A percentile compares a stretch with the other conserved stretches of the same genome.
phyloP scores from a whole-genome alignment of 2,113 vertebrate genomes.

The Lamprotornis superbus region DNA sequence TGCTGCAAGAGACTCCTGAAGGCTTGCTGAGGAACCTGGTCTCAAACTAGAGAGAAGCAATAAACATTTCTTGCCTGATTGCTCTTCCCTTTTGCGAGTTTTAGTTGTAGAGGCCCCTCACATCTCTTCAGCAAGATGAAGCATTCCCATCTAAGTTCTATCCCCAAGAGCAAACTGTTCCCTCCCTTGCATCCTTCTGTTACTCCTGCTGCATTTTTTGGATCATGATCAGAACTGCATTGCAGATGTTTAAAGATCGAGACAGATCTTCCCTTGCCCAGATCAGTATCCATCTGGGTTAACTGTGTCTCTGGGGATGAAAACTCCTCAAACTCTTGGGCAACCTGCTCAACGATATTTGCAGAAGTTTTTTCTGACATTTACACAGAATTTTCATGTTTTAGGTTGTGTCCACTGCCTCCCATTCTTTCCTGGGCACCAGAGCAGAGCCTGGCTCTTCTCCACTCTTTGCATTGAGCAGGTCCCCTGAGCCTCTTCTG shows the following conservation, averaged over 20 bases:
- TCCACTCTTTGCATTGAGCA: neutral
- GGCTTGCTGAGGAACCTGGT: neutral
- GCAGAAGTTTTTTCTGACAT: neutral
- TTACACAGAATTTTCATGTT: neutral
- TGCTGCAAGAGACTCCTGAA: neutral
- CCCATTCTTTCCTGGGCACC: neutral
- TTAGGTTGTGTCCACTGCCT: neutral
- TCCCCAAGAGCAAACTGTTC: neutral
- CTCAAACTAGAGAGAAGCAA: neutral
- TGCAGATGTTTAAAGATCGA: neutral
- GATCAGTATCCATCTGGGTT: neutral
- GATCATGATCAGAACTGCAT: neutral
- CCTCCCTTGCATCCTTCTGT: neutral
- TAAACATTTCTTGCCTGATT: neutral
- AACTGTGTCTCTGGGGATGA: neutral
- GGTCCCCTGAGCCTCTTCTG: neutral
- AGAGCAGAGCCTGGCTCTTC: neutral
- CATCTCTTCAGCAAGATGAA: neutral
- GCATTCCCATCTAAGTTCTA: neutral
- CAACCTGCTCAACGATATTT: neutral
- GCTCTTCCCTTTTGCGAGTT: neutral
- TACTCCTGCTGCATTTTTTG: neutral
- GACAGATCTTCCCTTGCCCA: neutral
- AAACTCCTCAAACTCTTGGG: neutral
- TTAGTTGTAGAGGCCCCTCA: neutral